phyloP scores from a whole-genome alignment of 2,888 invertebrate species.

The Epistrophe eligans region DNA sequence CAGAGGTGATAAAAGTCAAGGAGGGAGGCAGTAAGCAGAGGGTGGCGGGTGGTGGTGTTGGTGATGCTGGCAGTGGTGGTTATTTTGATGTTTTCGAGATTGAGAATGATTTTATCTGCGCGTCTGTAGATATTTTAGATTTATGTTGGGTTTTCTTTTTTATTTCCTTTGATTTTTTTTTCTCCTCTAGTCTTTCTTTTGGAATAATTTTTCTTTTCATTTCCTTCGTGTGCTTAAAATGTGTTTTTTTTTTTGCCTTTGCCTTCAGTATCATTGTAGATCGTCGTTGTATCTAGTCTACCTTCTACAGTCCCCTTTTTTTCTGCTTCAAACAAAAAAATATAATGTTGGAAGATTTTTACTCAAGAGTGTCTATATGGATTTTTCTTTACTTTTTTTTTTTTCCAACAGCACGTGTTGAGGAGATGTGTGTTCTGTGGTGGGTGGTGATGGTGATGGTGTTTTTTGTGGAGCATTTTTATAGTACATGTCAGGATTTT shows the following conservation, averaged over 20 bases:
- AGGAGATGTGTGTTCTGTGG: conserved; percentile 45
- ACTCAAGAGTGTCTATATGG: conserved; percentile 41
- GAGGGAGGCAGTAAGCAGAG: conserved; percentile 23
- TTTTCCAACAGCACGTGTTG: conserved; percentile 60
- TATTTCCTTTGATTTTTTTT: conserved; percentile 9
- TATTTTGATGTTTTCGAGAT: conserved; percentile 67
- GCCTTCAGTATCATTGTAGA: conserved; percentile 45
- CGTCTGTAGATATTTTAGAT: conserved; percentile 72
- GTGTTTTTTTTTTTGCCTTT: conserved; percentile 27
- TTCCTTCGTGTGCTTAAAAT: conserved; percentile 47
- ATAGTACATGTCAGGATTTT: conserved; percentile 63
- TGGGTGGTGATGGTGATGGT: conserved; percentile 53
- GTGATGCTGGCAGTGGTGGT: conserved; percentile 6
- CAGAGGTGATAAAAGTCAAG: conserved; percentile 69
- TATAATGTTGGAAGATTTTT: conserved; percentile 51
- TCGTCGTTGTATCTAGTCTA: conserved; percentile 22
- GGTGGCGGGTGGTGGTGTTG: neutral
- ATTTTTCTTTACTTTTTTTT: conserved; percentile 31
- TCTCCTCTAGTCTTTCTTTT: neutral
- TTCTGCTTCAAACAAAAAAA: neutral
- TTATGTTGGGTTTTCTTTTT: conserved; percentile 45
- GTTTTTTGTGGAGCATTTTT: conserved; percentile 50
- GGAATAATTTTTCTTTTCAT: conserved; percentile 45
- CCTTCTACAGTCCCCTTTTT: conserved; percentile 40
- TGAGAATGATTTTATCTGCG: conserved; percentile 71